Evolutionary conservation across 2,797 vertebrate species (phyloP).

Genomic region (Hydrolagus colliei): DNA sequence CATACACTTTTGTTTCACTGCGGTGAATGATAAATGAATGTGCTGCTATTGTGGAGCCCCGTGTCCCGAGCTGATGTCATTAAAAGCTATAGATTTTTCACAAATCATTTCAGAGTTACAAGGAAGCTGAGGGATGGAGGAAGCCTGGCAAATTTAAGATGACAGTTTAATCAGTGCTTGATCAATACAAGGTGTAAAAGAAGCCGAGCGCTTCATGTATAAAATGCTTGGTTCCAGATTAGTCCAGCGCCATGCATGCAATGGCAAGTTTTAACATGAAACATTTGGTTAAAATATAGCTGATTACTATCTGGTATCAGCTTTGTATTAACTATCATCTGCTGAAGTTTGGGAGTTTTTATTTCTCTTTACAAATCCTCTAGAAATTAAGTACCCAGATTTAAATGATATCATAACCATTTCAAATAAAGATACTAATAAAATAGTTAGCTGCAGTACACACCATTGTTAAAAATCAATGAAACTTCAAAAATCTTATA

Average conservation of each 20-base stretch:
- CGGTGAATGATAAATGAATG: not conserved
- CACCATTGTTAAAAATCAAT: not conserved
- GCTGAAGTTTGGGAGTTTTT: not conserved
- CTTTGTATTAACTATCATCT: no score
- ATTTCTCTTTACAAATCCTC: not conserved
- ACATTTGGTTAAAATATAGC: not conserved
- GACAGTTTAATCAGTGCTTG: not conserved
- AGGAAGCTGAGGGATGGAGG: not conserved
- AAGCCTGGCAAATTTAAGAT: conserved; percentile 5
- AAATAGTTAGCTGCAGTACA: not conserved
- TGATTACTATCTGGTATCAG: not conserved
- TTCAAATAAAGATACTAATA: conserved; percentile 4
- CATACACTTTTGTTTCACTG: not conserved
- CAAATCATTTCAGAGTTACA: conserved; percentile 2
- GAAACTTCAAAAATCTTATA: not conserved
- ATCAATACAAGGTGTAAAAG: not conserved
- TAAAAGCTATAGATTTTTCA: not conserved
- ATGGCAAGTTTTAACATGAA: not conserved
- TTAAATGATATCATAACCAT: not conserved
- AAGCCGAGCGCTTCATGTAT: not conserved
- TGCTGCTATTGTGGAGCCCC: not conserved
- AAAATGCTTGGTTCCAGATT: not conserved
- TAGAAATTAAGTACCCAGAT: not conserved
- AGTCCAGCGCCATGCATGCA: no score
- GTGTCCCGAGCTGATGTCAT: not conserved